phyloP scores from a whole-genome alignment of 2,113 vertebrate genomes.

The Malurus elegans region DNA sequence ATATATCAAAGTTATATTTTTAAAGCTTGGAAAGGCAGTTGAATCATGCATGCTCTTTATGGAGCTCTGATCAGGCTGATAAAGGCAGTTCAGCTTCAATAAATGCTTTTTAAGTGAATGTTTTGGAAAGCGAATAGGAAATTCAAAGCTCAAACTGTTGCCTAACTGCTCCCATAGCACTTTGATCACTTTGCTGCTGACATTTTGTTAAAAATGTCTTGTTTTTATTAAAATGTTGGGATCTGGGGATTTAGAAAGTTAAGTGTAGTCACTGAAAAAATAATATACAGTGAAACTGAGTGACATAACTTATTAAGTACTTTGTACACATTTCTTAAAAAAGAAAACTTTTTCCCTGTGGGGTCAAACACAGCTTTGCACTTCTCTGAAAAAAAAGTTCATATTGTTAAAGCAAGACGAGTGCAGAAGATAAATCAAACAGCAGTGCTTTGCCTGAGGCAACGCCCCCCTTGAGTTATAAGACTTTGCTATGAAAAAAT shows the following conservation, averaged over 20 bases:
- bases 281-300: conserved; percentile 66
- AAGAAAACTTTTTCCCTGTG: conserved; percentile 64
- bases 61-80: conserved; percentile 80
- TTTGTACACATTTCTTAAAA: conserved; percentile 72
- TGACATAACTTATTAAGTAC: conserved; percentile 74
- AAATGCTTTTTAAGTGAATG: conserved; percentile 79
- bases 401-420: conserved; percentile 66
- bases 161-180: conserved; percentile 75
- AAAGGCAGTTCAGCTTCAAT: conserved; percentile 82
- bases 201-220: conserved; percentile 79
- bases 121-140: conserved; percentile 78
- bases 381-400: conserved; percentile 61
- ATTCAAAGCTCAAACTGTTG: conserved; percentile 77
- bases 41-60: conserved; percentile 83
- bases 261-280: conserved; percentile 71
- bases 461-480: conserved; percentile 24
- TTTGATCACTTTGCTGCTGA: conserved; percentile 78
- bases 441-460: conserved; percentile 31
- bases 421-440: conserved; percentile 70
- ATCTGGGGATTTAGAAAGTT: conserved; percentile 74
- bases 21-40: conserved; percentile 73
- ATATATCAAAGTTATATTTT: conserved; percentile 80
- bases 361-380: conserved; percentile 66
- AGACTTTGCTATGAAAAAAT: conserved; percentile 28
- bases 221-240: conserved; percentile 80